Evolutionary conservation across 2,797 vertebrate species (phyloP).

Genomic region (Gymnoscopelus braueri): DNA sequence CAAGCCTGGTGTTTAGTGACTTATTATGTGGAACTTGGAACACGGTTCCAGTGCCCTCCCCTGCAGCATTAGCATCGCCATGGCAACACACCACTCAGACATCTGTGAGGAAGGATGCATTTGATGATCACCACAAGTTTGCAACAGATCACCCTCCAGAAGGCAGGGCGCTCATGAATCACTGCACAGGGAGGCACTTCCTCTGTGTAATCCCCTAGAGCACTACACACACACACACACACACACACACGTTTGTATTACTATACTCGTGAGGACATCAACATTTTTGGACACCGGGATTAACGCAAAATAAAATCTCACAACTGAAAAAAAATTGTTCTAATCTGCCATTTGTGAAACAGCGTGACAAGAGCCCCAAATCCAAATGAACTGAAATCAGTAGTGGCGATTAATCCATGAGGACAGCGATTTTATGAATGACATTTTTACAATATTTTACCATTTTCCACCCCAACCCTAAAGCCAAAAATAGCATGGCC

Average conservation of each 20-base stretch:
- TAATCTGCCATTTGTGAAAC: too few relatives aligned
- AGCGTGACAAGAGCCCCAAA: too few relatives aligned
- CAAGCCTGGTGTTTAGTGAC: constrained; percentile 38
- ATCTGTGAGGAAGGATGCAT: constrained; percentile 19
- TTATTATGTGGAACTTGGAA: constrained; percentile 46
- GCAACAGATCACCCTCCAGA: constrained; percentile 54
- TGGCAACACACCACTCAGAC: constrained; percentile 34
- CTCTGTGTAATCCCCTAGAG: constrained; percentile 72
- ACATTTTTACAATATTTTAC: too few relatives aligned
- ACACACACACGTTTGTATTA: background rate
- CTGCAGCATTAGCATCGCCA: constrained; percentile 21
- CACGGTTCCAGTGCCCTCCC: background rate
- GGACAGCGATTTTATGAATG: too few relatives aligned
- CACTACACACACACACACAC: constrained; percentile 30
- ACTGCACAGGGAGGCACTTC: constrained; percentile 66
- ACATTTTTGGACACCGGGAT: too few relatives aligned
- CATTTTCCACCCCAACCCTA: too few relatives aligned
- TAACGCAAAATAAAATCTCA: too few relatives aligned
- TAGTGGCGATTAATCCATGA: too few relatives aligned
- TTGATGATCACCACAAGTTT: constrained; percentile 49
- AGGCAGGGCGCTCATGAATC: constrained; percentile 71
- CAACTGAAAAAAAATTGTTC: too few relatives aligned
- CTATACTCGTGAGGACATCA: constrained; percentile 59
- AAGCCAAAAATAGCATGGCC: too few relatives aligned
- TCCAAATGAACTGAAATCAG: too few relatives aligned